Evolutionary conservation across 2,888 invertebrate genomes (phyloP), one percentile per base, ranked within the genome.

Genomic region (Brachylomia viminalis): DNA sequence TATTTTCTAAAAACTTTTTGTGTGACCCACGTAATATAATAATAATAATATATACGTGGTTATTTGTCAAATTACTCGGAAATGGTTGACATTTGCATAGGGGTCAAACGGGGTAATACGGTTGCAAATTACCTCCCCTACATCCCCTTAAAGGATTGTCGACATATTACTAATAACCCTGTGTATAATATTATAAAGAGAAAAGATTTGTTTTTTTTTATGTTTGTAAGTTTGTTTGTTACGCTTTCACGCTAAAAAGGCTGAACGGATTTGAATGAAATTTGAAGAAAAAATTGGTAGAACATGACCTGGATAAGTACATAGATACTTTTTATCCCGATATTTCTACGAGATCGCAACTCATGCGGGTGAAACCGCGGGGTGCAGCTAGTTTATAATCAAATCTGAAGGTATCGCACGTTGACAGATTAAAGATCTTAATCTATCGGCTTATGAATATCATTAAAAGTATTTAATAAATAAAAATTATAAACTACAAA

Each of bases 391-490:
- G 27, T 11, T 52, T n/a, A n/a, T 11, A 52, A 33, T 49, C 17
- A 1, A 49, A 49, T 49, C 66, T 49, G n/a, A 71, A 47, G 7
- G 47, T 33, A 52, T 33, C 6, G 20, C 61, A 38, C 17, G 8
- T 42, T 38, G 27, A 75, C 17, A 65, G 11, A 58, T 64, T 5
- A n/a, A 75, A 75, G 58, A 56, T 49, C 27, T 17, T 64, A 56
- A 58, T 66, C n/a, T 59, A 11, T 33, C 30, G 8, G 42, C 58
- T 6, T 47, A 47, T 8, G 7, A 23, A 67, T 23, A 45, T n/a
- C 7, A 66, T 58, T 4, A 27, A 45, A 72, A 30, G 0, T 1
- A 27, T 27, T 59, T n/a, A 30, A 52, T 74, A 42, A 38, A 58
- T 23, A 20, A 23, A 72, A 45, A 20, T 5, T 10, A 47, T 8